Evolutionary conservation across 37 sponge, comb jelly and placozoan species (phyloP), one percentile per base, ranked within the genome.

Genomic region (Aplysina aerophoba): DNA sequence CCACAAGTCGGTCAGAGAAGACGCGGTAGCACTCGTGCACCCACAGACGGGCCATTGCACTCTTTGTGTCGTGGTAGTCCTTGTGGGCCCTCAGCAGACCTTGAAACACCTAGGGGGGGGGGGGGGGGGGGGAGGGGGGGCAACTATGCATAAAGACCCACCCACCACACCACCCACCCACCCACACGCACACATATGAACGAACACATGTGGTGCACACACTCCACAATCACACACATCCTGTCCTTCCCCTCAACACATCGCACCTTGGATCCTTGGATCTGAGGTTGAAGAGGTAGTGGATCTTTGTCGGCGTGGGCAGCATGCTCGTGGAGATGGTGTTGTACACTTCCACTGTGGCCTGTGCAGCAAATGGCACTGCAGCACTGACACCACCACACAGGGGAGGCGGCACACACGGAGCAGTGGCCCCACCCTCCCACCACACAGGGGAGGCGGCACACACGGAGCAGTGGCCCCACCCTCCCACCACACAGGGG

Each of bases 271-370:
- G 50, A 44, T 44, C 3, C 8, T 6, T n/a, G n/a, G 96, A 97
- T 54, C 97, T 86, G 73, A 99, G 83, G 88, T 95, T 99, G 94
- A 99, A 99, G 63, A 97, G 94, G 80, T 99, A 99, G 87, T 99
- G 99, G 36, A 95, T 97, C 89, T 99, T 99, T 56, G 97, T 88
- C 15, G 99, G 99, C 0, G 99, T 99, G 0, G 99, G 99, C 55
- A 96, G 79, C 96, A 99, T 93, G 13, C 86, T 80, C 0, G 93
- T 88, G 61, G 90, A 89, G 57, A 95, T 89, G 55, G 39, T 86
- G 83, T 95, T 90, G 81, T 97, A 97, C 1, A 97, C 83, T 55
- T 97, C 97, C 22, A 97, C 88, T 41, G 97, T 97, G n/a, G 97
- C 97, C 83, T 91, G 80, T 13, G 0, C 20, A 37, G 53, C 16